Conservation (phyloP, 2,888 invertebrate genomes). For the Xestia sexstrigata region DNA sequence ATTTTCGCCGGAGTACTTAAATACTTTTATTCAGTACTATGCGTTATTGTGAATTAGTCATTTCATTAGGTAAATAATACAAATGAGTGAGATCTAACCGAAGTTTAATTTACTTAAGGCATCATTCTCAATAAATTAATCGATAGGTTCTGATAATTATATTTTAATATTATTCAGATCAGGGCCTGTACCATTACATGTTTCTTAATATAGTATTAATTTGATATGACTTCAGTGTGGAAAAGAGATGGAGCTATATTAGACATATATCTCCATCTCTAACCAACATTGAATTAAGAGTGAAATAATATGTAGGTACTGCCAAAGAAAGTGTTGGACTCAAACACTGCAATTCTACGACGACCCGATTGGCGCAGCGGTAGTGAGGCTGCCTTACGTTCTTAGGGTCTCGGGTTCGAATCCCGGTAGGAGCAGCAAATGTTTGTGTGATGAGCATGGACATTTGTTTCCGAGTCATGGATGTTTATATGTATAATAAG, state of each 20-base stretch:
- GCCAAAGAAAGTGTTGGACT: too few species aligned
- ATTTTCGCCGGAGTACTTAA: background rate
- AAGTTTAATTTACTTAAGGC: constrained; percentile 14
- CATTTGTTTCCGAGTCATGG: too few species aligned
- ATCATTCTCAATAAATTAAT: background rate
- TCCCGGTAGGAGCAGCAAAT: too few species aligned
- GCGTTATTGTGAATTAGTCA: constrained; percentile 4
- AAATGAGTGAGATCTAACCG: constrained; percentile 24
- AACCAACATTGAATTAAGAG: background rate
- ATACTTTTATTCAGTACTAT: background rate
- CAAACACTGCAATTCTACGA: too few species aligned
- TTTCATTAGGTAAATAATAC: constrained; percentile 29
- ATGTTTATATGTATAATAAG: too few species aligned
- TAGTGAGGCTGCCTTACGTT: too few species aligned
- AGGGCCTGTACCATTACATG: background rate
- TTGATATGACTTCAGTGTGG: background rate
- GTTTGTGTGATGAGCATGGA: too few species aligned
- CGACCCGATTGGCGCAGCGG: too few species aligned
- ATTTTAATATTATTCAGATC: background rate
- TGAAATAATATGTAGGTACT: background rate
- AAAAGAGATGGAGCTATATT: background rate
- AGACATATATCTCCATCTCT: background rate
- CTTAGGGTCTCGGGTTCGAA: too few species aligned
- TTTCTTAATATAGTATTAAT: background rate
- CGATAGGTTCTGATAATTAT: background rate